Conservation (phyloP, 2,113 vertebrate genomes). For the Lethenteron reissneri region DNA sequence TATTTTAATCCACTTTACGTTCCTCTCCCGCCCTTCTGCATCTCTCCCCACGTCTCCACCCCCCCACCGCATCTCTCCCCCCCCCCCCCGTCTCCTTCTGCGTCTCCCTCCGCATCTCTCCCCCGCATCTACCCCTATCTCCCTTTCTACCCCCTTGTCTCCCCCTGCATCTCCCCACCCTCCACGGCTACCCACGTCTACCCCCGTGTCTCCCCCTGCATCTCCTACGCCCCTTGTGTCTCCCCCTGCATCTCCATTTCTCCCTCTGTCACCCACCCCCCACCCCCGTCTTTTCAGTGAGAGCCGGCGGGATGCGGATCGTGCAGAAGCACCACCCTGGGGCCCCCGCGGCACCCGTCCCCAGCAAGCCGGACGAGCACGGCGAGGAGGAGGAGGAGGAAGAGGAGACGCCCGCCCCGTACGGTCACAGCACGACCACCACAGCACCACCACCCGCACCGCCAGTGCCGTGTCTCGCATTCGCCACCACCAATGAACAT, state of each 20-base stretch:
- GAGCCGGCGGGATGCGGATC: background rate
- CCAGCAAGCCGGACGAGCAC: rapidly evolving
- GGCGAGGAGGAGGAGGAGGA: background rate
- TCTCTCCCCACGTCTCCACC: background rate
- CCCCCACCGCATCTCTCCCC: background rate
- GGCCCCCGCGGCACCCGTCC: too few species aligned
- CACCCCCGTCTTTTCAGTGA: too few species aligned
- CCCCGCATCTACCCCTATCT: background rate
- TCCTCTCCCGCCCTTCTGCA: background rate
- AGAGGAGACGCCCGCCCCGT: too few species aligned
- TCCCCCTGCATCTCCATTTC: too few species aligned
- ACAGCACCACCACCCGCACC: too few species aligned
- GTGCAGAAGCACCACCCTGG: background rate
- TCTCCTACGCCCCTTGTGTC: too few species aligned
- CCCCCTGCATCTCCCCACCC: background rate
- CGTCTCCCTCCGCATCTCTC: background rate
- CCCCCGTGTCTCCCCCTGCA: background rate
- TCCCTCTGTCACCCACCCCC: background rate
- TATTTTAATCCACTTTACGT: too few species aligned
- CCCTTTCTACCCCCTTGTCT: background rate
- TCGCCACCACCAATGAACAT: too few species aligned
- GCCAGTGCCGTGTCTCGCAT: too few species aligned
- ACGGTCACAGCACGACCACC: too few species aligned
- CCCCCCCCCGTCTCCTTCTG: background rate
- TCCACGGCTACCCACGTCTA: too few species aligned